Evolutionary conservation across 1,140 invertebrate genomes (phyloP).

Genomic region (fruit fly (Drosophila melanogaster)): DNA sequence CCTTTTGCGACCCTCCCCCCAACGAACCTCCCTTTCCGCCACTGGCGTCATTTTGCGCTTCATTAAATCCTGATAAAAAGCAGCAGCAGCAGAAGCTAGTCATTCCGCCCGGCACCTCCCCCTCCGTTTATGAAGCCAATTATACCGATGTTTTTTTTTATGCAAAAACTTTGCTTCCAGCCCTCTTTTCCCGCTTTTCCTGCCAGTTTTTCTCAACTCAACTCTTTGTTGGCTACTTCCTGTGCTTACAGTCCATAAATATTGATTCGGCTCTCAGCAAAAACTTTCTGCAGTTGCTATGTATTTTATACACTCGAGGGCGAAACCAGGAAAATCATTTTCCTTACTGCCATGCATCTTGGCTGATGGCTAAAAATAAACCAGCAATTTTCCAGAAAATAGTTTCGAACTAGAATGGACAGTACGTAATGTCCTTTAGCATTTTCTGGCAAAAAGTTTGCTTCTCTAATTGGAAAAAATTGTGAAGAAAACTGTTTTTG

Average conservation of each 20-base stretch:
- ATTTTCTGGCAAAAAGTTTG: neutral
- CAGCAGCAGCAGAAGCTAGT: slow-evolving; percentile 29
- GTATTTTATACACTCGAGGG: slow-evolving; percentile 15
- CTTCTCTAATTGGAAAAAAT: neutral
- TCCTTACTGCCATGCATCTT: slow-evolving; percentile 18
- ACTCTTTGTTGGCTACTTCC: slow-evolving; percentile 43
- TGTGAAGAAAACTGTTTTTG: neutral
- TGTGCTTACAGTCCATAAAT: slow-evolving; percentile 68
- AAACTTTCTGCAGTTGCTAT: slow-evolving; percentile 47
- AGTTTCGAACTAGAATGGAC: neutral
- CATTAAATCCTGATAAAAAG: slow-evolving; percentile 62
- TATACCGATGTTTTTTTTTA: slow-evolving; percentile 62
- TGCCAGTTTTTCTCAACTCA: slow-evolving; percentile 16
- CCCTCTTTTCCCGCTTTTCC: slow-evolving; percentile 8
- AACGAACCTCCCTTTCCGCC: neutral
- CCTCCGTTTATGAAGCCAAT: slow-evolving; percentile 60
- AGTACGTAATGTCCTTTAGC: neutral
- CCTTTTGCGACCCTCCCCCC: neutral
- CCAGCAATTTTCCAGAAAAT: slow-evolving; percentile 12
- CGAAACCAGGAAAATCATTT: slow-evolving; percentile 13
- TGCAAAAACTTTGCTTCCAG: slow-evolving; percentile 54
- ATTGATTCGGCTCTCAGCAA: slow-evolving; percentile 53
- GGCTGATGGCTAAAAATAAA: slow-evolving; percentile 19
- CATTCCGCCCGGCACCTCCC: slow-evolving; percentile 1
- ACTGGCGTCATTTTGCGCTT: slow-evolving; percentile 69